Evolutionary conservation across 2,888 invertebrate genomes (phyloP).

Genomic region (Cheilosia impressa): DNA sequence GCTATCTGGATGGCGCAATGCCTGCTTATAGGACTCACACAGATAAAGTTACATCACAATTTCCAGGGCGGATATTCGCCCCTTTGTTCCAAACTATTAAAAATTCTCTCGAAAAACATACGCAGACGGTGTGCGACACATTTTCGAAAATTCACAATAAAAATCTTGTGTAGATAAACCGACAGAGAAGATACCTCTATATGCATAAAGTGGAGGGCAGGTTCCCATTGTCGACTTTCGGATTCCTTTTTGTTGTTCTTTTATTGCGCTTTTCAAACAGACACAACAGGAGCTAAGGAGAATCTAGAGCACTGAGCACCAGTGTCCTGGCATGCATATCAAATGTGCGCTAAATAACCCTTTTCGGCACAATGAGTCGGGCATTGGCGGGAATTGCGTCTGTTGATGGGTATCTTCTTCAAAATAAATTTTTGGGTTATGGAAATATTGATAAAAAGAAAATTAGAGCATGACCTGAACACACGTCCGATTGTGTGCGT

Average conservation of each 20-base stretch:
- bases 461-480: slow-evolving; percentile 74
- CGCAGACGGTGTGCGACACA: slow-evolving; percentile 50
- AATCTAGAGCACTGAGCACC: slow-evolving; percentile 27
- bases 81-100: slow-evolving; percentile 72
- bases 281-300: slow-evolving; percentile 63
- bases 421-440: slow-evolving; percentile 46
- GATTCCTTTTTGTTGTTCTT: slow-evolving; percentile 2
- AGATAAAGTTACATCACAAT: slow-evolving; percentile 65
- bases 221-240: slow-evolving; percentile 56
- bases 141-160: slow-evolving; percentile 62
- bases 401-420: slow-evolving; percentile 26
- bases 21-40: slow-evolving; percentile 41
- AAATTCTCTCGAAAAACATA: slow-evolving; percentile 38
- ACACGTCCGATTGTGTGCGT: slow-evolving; percentile 59
- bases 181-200: slow-evolving; percentile 15
- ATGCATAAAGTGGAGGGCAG: slow-evolving; percentile 21
- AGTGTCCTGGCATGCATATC: slow-evolving; percentile 71
- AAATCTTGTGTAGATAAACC: slow-evolving; percentile 58
- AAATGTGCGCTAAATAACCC: slow-evolving; percentile 73
- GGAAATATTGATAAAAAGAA: slow-evolving; percentile 72
- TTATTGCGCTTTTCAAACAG: slow-evolving; percentile 66
- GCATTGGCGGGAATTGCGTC: slow-evolving; percentile 50
- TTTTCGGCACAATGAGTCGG: slow-evolving; percentile 57
- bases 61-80: slow-evolving; percentile 71
- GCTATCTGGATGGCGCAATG: slow-evolving; percentile 31